Base-by-base conservation (phyloP, 2,113 vertebrate genomes). In the Channa argus region DNA sequence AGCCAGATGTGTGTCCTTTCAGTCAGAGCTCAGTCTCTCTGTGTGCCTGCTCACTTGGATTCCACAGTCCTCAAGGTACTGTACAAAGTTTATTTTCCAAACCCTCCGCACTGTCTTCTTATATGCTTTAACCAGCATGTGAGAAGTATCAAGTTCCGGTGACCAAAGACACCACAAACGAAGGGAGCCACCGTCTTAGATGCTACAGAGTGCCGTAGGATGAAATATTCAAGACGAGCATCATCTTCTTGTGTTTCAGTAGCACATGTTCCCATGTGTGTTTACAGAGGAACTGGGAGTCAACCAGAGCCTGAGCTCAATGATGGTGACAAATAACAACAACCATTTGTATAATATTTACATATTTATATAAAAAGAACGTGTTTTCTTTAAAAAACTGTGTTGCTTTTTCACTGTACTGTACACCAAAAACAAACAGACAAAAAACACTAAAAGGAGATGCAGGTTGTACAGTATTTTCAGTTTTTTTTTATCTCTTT, bases 111-210 rank as follows among this genome's bases (percentile, higher is more conserved):
- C 91, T 94, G 92, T 67, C 93, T 92, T 86, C 84, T 87, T 74
- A 38, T 96, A 96, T 96, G 95, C 96, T 97, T 97, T 96, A 94
- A 95, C 95, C 96, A 85, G 85, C 80, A 73, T 70, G 74, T 24
- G 86, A 58, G 52, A 58, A 83, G 71, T 75, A 67, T 85, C 65
- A 65, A 79, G 85, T 91, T 87, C 43, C 14, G 15, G 71, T 61
- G 82, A 77, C 77, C 53, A 77, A 79, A 81, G 76, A 88, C 76
- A 80, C 74, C 49, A 81, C 79, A 76, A 86, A 84, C 84, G 79
- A 24, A 78, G 72, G 83, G 58, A 83, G 83, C 85, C 83, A 70
- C 79, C 58, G 36, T 77, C 83, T 82, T 58, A 62, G 81, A 88
- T 86, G 89, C 89, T 89, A 90, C 89, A 85, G 66, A 82, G 81